Base-by-base conservation (phyloP, 2,888 invertebrate species). In the Acholoe squamosa region DNA sequence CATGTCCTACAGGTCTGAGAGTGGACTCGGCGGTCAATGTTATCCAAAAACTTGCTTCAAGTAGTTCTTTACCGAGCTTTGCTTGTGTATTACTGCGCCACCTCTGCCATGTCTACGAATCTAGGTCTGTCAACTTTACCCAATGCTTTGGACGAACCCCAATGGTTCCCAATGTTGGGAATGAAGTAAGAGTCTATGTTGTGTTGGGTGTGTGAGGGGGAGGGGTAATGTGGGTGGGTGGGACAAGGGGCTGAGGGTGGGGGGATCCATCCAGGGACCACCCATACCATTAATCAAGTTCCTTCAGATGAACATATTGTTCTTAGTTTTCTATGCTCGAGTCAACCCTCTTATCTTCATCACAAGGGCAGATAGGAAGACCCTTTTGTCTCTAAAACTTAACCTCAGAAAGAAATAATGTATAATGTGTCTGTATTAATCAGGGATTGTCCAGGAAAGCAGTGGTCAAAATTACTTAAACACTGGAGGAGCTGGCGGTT, bases 91-190 rank as follows among this genome's bases (percentile, higher is more conserved):
- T 61, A 19, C 3, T 61, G 19, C 3, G 1, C 61, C 61, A 61
- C 61, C 61, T n/a, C 1, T n/a, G 19, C 61, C 61, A 7, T 14
- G 22, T 61, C 22, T 12, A 61, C 61, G 19, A 19, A 19, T n/a
- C 61, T n/a, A n/a, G 19, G 61, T 61, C 61, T n/a, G 61, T 61
- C 61, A 61, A 61, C 61, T 61, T 61, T 61, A 61, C 61, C n/a
- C 61, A 61, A n/a, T 19, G 19, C 61, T 61, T 61, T 61, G 22
- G 19, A 19, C 19, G 61, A 61, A n/a, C 3, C 3, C 19, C 61
- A 61, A 61, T 61, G 61, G 61, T 19, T 61, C n/a, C 43, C 43
- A 7, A 10, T 43, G 43, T 43, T 3, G 43, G 43, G 43, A 43
- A 43, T 43, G 43, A 43, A 43, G 43, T 43, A 43, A 43, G 43